Percentiles rank a stretch among this genome's conserved stretches.
phyloP scores from a whole-genome alignment of 2,113 vertebrate species.

The Malurus melanocephalus region DNA sequence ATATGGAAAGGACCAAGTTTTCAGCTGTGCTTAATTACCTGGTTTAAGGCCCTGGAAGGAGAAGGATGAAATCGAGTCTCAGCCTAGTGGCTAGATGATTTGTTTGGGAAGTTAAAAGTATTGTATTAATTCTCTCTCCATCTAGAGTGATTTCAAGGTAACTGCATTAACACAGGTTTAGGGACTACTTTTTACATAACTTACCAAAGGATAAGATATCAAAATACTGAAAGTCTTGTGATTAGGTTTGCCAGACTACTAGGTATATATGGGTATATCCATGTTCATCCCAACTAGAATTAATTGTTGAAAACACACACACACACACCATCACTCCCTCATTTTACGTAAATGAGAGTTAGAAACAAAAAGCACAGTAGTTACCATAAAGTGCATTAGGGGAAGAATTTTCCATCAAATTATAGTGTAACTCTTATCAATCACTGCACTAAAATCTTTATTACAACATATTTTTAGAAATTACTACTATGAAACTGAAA shows the following conservation, averaged over 20 bases:
- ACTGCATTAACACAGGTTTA: not conserved
- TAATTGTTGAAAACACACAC: not conserved
- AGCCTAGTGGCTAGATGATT: not conserved
- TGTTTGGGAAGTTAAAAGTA: not conserved
- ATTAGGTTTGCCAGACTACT: not conserved
- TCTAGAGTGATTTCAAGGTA: not conserved
- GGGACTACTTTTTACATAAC: not conserved
- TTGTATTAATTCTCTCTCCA: not conserved
- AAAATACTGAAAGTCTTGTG: not conserved
- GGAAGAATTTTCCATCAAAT: not conserved
- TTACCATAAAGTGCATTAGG: not conserved
- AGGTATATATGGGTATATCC: not conserved
- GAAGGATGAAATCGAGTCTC: not conserved
- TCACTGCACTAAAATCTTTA: not conserved
- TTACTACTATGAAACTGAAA: not conserved
- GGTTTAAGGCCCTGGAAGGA: not conserved
- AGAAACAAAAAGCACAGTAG: not conserved
- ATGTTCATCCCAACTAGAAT: not conserved
- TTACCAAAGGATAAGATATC: not conserved
- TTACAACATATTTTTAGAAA: not conserved
- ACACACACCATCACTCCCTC: not conserved
- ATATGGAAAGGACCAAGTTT: not conserved
- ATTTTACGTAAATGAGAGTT: not conserved
- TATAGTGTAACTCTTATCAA: not conserved
- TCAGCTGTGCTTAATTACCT: not conserved